Base-by-base conservation (phyloP, 2,113 vertebrate species). In the Pavo muticus region DNA sequence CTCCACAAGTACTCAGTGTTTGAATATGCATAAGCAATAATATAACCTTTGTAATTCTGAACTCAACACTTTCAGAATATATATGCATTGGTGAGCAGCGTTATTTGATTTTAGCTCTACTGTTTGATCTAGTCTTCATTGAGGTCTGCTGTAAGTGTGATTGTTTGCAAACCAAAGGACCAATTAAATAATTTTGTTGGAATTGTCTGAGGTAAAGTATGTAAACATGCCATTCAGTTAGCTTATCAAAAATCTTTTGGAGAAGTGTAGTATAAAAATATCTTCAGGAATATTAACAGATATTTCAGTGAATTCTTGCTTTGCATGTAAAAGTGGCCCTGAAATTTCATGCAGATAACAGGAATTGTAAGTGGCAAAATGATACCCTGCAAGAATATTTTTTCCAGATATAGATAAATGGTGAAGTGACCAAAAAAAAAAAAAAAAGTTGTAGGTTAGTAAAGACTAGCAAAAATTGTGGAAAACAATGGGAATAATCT, bases 1-100 rank as follows among this genome's bases (percentile, higher is more conserved):
- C 23, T 39, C 7, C 60, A 37, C 5, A 20, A 68, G 32, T 37
- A 75, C 40, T 37, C 4, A 59, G 52, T 37, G 4, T 60, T 64
- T 79, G 37, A 82, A 85, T 72, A 45, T 14, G 17, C 30, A 60
- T 15, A 54, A 75, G 17, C 0, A 0, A 25, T 70, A 57, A 39
- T 20, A 48, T 5, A 6, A 37, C 19, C 68, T 88, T 11, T 67
- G 13, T 40, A 61, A 45, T 57, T 84, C 69, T 69, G 37, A 88
- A 76, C 32, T 21, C 39, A 52, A 10, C 1, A 21, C 6, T 75
- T 23, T 57, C 39, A 80, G 57, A 72, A 73, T 65, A 30, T 61
- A 27, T 10, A 14, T 35, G 6, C n/a, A 52, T 3, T 70, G 11
- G 9, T 63, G 48, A 84, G 17, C 30, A 52, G 10, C 39, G 6